A percentile compares a stretch with the other conserved stretches of the same genome.
Conservation (phyloP, 2,888 invertebrate species). For the Aphodius sticticus region DNA sequence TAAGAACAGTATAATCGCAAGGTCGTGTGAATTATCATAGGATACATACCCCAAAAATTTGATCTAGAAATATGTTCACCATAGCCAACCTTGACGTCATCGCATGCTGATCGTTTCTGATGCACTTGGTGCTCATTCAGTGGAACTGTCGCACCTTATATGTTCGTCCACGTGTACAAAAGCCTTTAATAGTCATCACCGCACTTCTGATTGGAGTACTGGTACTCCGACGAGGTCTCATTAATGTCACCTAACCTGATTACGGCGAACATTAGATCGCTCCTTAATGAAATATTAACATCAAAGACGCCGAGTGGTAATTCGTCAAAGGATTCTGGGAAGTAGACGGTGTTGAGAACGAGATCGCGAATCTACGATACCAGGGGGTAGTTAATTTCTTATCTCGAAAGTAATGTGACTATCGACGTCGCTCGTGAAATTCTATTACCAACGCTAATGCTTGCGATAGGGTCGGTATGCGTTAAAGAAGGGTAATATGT, state of each 20-base stretch:
- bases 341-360: no score
- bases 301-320: slow-evolving; percentile 14
- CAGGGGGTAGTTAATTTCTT: slow-evolving; percentile 12
- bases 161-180: no score
- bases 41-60: no score
- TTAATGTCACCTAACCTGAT: neutral
- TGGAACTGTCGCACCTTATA: no score
- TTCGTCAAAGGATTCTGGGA: slow-evolving; percentile 7
- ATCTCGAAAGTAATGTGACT: neutral
- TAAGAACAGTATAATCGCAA: no score
- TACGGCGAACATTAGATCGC: slow-evolving; percentile 8
- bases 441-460: slow-evolving; percentile 6
- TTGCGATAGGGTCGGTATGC: neutral
- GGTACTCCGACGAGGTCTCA: no score
- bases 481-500: no score
- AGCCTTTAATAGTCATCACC: neutral
- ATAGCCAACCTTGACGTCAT: no score
- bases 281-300: slow-evolving; percentile 9
- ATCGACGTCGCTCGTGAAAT: neutral
- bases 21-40: no score
- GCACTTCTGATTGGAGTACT: neutral
- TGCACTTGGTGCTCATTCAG: no score
- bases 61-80: no score
- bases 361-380: neutral
- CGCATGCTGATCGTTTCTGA: no score